Conservation (phyloP, 2,888 invertebrate genomes). For the Cheiracanthium punctorium region DNA sequence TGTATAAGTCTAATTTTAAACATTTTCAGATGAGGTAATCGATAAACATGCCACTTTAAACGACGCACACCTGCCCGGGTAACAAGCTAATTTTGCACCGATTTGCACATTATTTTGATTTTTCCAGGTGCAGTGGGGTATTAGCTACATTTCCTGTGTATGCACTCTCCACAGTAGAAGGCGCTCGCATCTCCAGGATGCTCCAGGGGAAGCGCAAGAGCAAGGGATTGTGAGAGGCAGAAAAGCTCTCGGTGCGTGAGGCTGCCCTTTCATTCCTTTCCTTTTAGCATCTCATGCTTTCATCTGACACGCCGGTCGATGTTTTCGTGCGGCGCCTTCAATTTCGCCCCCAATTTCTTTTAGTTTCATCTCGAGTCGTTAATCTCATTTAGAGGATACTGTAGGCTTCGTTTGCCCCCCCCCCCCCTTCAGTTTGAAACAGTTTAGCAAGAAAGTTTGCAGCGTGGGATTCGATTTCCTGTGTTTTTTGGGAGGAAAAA, state of each 20-base stretch:
- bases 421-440: too few species aligned
- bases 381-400: neutral
- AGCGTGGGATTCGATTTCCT: too few species aligned
- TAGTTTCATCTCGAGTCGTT: too few species aligned
- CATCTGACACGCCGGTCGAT: constrained; percentile 30
- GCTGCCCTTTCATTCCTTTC: constrained; percentile 27
- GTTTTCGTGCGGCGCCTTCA: constrained; percentile 1
- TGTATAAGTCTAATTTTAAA: neutral
- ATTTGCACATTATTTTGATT: constrained; percentile 9
- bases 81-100: constrained; percentile 13
- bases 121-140: constrained; percentile 8
- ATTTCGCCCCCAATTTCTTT: too few species aligned
- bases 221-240: constrained; percentile 57
- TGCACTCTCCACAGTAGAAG: constrained; percentile 43
- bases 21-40: neutral
- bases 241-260: constrained; percentile 41
- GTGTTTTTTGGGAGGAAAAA: too few species aligned
- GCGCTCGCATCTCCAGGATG: constrained; percentile 57
- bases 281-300: constrained; percentile 22
- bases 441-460: too few species aligned
- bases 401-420: too few species aligned
- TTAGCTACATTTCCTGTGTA: constrained; percentile 3
- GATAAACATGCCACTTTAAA: neutral
- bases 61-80: constrained; percentile 1
- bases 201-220: constrained; percentile 55